A percentile compares a stretch with the other conserved stretches of the same genome.
Evolutionary conservation across 2,113 vertebrate species (phyloP).

Genomic region (Datnioides undecimradiatus): DNA sequence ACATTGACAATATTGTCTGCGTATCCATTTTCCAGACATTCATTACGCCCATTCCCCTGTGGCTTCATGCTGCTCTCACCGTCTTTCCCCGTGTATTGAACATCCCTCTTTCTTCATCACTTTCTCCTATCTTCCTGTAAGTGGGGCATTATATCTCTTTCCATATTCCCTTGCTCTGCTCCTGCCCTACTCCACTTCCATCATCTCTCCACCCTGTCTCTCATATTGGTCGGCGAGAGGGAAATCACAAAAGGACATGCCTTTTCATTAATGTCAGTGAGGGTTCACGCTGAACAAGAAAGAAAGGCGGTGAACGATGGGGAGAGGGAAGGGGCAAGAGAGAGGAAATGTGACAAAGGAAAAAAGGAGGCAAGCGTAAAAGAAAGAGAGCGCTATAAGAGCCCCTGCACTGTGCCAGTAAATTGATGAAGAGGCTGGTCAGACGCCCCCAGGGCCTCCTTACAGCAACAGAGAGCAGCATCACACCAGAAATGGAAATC

Average conservation of each 20-base stretch:
- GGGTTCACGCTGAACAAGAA: conserved; percentile 43
- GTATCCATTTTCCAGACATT: conserved; percentile 15
- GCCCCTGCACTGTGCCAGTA: conserved; percentile 47
- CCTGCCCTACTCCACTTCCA: conserved; percentile 57
- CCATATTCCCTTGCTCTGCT: conserved; percentile 27
- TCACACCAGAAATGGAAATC: conserved; percentile 60
- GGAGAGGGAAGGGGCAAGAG: conserved; percentile 8
- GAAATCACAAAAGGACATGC: conserved; percentile 63
- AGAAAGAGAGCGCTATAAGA: conserved; percentile 25
- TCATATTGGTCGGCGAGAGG: conserved; percentile 11
- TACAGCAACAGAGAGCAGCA: conserved; percentile 50
- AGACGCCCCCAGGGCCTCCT: conserved; percentile 63
- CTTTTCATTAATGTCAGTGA: conserved; percentile 76
- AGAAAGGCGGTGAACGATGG: conserved; percentile 12
- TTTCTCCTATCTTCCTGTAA: conserved; percentile 44
- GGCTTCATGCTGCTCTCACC: background rate
- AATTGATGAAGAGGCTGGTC: conserved; percentile 76
- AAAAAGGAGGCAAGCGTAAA: conserved; percentile 14
- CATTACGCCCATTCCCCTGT: conserved; percentile 18
- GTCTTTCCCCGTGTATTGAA: background rate
- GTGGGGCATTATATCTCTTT: conserved; percentile 58
- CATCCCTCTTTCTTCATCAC: conserved; percentile 5
- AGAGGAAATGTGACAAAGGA: conserved; percentile 45
- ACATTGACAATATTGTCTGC: background rate
- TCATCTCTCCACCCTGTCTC: conserved; percentile 29